Percentiles rank a stretch among this genome's conserved stretches.
Conservation (phyloP, 2,888 invertebrate species). For the Nysson spinosus region DNA sequence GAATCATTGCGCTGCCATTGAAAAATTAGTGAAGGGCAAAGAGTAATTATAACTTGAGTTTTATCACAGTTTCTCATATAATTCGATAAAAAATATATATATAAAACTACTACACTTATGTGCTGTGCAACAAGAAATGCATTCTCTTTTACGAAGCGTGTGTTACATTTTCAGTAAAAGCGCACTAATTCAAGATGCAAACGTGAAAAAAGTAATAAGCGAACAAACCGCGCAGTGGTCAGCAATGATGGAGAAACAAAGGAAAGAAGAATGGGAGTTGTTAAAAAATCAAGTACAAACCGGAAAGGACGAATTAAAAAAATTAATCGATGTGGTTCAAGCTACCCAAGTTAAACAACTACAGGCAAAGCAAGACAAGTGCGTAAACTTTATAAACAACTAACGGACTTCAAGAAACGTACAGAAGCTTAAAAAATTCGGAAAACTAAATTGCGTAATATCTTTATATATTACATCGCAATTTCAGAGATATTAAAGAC, state of each 20-base stretch:
- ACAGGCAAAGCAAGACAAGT: slow-evolving; percentile 81
- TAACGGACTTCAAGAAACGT: too few relatives aligned
- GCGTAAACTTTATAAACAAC: slow-evolving; percentile 44
- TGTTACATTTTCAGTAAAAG: slow-evolving; percentile 66
- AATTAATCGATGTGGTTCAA: slow-evolving; percentile 79
- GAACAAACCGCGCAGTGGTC: slow-evolving; percentile 84
- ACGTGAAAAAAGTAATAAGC: slow-evolving; percentile 78
- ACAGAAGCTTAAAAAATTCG: not conserved
- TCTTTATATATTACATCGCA: not conserved
- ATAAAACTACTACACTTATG: too few relatives aligned
- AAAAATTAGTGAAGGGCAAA: slow-evolving; percentile 81
- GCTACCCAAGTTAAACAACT: slow-evolving; percentile 79
- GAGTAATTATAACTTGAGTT: slow-evolving; percentile 67
- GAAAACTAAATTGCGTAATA: not conserved
- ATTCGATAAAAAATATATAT: too few relatives aligned
- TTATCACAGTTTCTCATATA: too few relatives aligned
- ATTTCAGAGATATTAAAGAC: slow-evolving; percentile 81
- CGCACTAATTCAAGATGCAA: slow-evolving; percentile 73
- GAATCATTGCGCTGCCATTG: slow-evolving; percentile 80
- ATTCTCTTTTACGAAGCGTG: not conserved
- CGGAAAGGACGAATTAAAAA: slow-evolving; percentile 79
- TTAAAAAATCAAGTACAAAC: slow-evolving; percentile 80
- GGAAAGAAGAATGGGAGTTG: slow-evolving; percentile 81
- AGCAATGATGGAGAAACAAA: slow-evolving; percentile 79
- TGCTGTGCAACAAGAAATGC: too few relatives aligned